A percentile compares a stretch with the other conserved stretches of the same genome.
Evolutionary conservation across 2,797 vertebrate species (phyloP).

Genomic region (Bradypodion pumilum): DNA sequence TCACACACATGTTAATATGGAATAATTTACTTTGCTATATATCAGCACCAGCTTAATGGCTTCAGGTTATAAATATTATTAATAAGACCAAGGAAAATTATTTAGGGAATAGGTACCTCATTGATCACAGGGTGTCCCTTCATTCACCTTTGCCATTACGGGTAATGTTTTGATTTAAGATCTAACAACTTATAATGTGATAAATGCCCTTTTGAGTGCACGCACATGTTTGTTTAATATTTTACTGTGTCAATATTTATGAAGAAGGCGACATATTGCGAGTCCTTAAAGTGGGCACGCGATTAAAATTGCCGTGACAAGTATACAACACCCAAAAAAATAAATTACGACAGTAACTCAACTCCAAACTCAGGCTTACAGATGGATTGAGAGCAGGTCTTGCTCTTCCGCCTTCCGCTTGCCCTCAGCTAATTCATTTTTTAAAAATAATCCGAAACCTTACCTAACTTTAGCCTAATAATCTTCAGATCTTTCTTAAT

Average conservation of each 20-base stretch:
- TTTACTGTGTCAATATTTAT: conserved; percentile 16
- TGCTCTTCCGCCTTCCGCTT: background rate
- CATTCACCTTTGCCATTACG: conserved; percentile 68
- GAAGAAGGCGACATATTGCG: background rate
- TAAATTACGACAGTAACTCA: background rate
- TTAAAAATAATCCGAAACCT: background rate
- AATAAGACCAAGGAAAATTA: conserved; percentile 75
- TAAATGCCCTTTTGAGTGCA: conserved; percentile 21
- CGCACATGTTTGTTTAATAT: background rate
- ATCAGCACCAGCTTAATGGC: conserved; percentile 79
- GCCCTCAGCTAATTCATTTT: background rate
- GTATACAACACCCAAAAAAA: conserved; percentile 7
- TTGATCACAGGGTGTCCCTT: conserved; percentile 73
- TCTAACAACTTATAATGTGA: conserved; percentile 36
- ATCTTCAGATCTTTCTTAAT: background rate
- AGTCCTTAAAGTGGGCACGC: background rate
- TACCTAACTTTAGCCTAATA: background rate
- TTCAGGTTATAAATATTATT: conserved; percentile 81
- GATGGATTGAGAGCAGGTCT: background rate
- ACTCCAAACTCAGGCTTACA: background rate
- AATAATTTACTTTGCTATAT: conserved; percentile 76
- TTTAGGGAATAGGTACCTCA: conserved; percentile 73
- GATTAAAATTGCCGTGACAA: background rate
- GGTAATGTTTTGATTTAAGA: conserved; percentile 62
- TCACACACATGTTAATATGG: conserved; percentile 70